These are phyloP conservation scores for Chaitophorus viminalis DNA, from an alignment of 2,888 invertebrate genomes.

Conservation along the genomic window DNA sequence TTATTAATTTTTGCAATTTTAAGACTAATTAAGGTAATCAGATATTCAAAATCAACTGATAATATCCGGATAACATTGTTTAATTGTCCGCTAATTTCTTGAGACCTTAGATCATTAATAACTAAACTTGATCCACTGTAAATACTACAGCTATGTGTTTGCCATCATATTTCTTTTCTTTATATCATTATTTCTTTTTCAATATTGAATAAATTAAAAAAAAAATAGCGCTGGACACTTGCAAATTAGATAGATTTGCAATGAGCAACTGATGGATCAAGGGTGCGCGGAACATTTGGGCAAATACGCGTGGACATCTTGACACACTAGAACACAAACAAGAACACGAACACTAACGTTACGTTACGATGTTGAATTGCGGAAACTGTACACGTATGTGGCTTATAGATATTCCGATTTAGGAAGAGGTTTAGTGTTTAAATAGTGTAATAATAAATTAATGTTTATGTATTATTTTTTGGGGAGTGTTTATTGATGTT, in stretches of 20 bases:
- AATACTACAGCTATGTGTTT: not conserved
- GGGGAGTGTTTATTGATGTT: no score
- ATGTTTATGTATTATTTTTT: no score
- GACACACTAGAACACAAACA: no score
- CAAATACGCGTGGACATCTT: no score
- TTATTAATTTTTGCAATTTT: not conserved
- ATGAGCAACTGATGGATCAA: no score
- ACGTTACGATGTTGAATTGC: no score
- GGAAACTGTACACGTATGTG: no score
- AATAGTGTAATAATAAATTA: no score
- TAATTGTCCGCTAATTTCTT: conserved; percentile 18
- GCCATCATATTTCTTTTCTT: not conserved
- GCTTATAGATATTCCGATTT: no score
- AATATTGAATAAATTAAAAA: conserved; percentile 14
- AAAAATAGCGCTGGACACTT: not conserved
- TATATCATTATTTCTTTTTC: not conserved
- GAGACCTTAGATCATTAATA: conserved; percentile 1
- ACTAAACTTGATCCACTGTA: conserved; percentile 22
- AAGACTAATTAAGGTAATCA: not conserved
- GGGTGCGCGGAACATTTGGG: no score
- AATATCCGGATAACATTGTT: conserved; percentile 1
- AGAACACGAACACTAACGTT: no score
- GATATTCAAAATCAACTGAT: conserved; percentile 6
- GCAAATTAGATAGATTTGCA: not conserved
- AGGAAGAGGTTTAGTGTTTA: no score